Base-by-base conservation (phyloP, 35 echinoderm and acorn worm species). In the Anneissia japonica region DNA sequence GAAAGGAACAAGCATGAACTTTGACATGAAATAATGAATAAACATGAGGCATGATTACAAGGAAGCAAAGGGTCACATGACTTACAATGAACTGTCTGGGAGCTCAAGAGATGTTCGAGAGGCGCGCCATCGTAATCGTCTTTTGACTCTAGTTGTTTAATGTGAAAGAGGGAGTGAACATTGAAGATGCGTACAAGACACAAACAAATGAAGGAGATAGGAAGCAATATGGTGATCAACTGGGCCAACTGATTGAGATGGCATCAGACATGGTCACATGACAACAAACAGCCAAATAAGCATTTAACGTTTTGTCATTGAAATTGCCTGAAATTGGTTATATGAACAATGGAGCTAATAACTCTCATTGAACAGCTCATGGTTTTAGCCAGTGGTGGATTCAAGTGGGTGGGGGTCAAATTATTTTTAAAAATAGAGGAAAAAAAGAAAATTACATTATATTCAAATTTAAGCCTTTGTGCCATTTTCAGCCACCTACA, bases 81-180 rank as follows among this genome's bases (percentile, higher is more conserved):
- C 79, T 81, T 39, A 81, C 79, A 81, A 17, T 37, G 32, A 30
- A 38, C 38, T 39, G 38, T 29, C 37, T 37, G 79, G 79, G 35
- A 81, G 37, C 38, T 81, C 79, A 9, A 81, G 35, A 38, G 79
- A 81, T 30, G 79, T 81, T 26, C 79, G 35, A 38, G 79, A 81
- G 40, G 79, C 38, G 35, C 38, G 79, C 79, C 79, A 81, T 81
- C 79, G 35, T 11, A 81, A 37, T 81, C 35, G 79, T 40, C 38
- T 81, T 36, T 30, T 39, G 9, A 39, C 79, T 81, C 79, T 81
- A 40, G 23, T 35, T 35, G 32, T 77, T 16, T 35, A 26, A 64
- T 64, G 51, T 64, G 51, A 64, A 64, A 64, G 51, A 64, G 51
- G 4, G 40, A 23, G 51, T 64, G 9, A 64, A 64, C 51, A 64